phyloP scores from a whole-genome alignment of 2,888 invertebrate genomes.

The Apotomis betuletana region DNA sequence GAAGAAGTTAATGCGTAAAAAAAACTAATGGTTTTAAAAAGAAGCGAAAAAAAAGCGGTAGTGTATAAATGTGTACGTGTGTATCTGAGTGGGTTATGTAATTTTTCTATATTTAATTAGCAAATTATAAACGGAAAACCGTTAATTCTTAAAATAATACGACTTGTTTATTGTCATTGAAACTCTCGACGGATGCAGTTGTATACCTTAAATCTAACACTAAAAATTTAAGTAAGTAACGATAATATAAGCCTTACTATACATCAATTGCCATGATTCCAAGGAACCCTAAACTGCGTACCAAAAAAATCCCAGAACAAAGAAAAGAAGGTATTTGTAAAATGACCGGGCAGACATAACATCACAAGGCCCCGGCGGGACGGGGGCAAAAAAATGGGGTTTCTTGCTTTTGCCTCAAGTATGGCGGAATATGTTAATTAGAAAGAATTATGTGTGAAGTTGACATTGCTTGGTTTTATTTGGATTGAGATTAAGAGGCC shows the following conservation, averaged over 20 bases:
- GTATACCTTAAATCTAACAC: no score
- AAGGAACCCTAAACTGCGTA: constrained; percentile 28
- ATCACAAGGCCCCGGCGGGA: constrained; percentile 37
- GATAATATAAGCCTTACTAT: not conserved
- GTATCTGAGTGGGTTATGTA: no score
- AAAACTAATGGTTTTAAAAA: no score
- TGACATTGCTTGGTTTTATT: constrained; percentile 29
- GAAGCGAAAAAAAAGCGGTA: no score
- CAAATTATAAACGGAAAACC: no score
- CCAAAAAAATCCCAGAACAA: constrained; percentile 39
- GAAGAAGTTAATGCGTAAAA: no score
- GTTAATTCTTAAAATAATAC: no score
- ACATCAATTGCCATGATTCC: not conserved
- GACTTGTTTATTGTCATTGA: no score
- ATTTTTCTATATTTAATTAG: no score
- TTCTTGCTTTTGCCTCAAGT: constrained; percentile 14
- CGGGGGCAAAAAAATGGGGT: constrained; percentile 41
- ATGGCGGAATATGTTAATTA: constrained; percentile 38
- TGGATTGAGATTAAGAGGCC: not conserved
- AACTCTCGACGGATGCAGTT: no score
- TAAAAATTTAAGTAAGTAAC: no score
- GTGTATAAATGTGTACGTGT: no score
- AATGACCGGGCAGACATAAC: constrained; percentile 43
- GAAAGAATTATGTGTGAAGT: constrained; percentile 37
- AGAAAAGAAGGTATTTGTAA: constrained; percentile 42